These are phyloP conservation scores for Cerceris rybyensis DNA, from an alignment of 2,888 invertebrate species.

Conservation along the genomic window DNA sequence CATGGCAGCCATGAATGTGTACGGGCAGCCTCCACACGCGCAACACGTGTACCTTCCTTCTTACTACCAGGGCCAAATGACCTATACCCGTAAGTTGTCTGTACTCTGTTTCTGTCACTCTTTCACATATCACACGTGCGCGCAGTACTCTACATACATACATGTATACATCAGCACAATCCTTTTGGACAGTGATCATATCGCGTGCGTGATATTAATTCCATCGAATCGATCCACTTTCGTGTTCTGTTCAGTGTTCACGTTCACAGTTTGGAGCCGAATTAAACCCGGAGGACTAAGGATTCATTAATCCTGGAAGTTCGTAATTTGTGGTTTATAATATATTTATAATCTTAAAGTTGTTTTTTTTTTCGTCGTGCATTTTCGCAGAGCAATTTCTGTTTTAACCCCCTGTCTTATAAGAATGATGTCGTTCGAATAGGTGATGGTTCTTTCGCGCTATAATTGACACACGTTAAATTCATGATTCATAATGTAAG, in stretches of 20 bases:
- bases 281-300: no score
- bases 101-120: conserved; percentile 68
- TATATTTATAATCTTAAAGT: no score
- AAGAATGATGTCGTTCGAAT: no score
- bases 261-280: background rate
- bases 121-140: conserved; percentile 63
- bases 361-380: no score
- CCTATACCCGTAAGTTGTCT: conserved; percentile 89
- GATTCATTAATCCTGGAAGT: no score
- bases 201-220: conserved; percentile 51
- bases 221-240: conserved; percentile 28
- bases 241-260: conserved; percentile 14
- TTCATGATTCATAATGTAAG: no score
- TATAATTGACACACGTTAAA: no score
- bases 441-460: no score
- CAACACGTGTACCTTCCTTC: conserved; percentile 92
- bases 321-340: no score
- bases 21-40: conserved; percentile 89
- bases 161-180: conserved; percentile 37
- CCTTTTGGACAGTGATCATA: conserved; percentile 40
- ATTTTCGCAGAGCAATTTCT: no score
- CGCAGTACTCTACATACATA: conserved; percentile 47
- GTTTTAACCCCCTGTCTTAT: no score
- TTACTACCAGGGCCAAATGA: conserved; percentile 91
- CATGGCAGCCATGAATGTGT: conserved; percentile 84